Conservation (phyloP, 23 tunicate species). For the Styela plicata region DNA sequence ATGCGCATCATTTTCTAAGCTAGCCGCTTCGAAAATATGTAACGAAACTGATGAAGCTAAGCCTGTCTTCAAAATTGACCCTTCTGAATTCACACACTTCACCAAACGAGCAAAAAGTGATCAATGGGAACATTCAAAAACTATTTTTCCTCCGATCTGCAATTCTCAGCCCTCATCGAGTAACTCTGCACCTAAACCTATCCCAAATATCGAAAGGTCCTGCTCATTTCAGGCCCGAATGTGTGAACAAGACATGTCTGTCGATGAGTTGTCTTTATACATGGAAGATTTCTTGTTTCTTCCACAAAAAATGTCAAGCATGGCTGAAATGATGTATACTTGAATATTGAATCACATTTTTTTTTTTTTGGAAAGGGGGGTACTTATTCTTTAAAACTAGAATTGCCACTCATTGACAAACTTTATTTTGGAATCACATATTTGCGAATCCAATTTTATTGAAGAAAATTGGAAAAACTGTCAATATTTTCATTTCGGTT, state of each 20-base stretch:
- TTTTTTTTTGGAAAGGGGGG: too few species aligned
- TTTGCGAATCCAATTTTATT: too few species aligned
- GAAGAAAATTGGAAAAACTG: too few species aligned
- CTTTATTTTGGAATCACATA: too few species aligned
- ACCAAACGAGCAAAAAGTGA: background rate
- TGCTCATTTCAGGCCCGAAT: slow-evolving; percentile 17
- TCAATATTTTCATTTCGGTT: too few species aligned
- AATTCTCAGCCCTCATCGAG: background rate
- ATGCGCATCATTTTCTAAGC: background rate
- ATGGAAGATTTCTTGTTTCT: slow-evolving; percentile 49
- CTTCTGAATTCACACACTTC: too few species aligned
- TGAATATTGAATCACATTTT: background rate
- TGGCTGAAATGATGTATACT: slow-evolving; percentile 93
- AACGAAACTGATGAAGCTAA: background rate
- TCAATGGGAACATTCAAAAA: background rate
- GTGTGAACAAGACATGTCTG: background rate
- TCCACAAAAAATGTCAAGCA: slow-evolving; percentile 69
- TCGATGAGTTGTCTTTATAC: slow-evolving; percentile 36
- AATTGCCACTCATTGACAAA: too few species aligned
- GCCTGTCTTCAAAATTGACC: background rate
- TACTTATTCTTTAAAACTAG: too few species aligned
- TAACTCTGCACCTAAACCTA: background rate
- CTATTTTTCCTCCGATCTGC: background rate
- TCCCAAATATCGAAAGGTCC: background rate
- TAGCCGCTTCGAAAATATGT: background rate